Conservation (phyloP, 2,797 vertebrate genomes). For the Characodon lateralis region DNA sequence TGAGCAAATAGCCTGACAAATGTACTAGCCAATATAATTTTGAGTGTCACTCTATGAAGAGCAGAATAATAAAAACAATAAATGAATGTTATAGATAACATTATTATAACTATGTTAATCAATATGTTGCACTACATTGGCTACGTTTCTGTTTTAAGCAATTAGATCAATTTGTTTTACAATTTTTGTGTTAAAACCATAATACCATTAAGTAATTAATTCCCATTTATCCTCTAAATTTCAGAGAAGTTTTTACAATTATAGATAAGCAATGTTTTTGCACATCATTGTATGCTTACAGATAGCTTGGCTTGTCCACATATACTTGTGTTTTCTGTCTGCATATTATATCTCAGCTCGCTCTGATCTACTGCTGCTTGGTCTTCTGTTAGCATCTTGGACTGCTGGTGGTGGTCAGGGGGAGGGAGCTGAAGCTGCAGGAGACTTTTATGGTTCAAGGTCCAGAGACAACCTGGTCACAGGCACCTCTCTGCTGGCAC, state of each 20-base stretch:
- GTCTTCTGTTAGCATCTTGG: constrained; percentile 52
- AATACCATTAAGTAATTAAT: not conserved
- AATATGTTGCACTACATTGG: not conserved
- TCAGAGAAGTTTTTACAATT: not conserved
- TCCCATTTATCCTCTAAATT: not conserved
- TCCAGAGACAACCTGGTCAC: constrained; percentile 78
- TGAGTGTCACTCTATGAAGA: not conserved
- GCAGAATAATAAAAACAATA: not conserved
- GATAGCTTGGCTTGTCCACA: constrained; percentile 1
- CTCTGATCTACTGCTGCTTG: constrained; percentile 24
- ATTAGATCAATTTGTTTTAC: not conserved
- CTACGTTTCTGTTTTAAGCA: not conserved
- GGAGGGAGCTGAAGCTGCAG: constrained; percentile 66
- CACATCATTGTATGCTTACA: constrained; percentile 1
- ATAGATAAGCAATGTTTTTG: not conserved
- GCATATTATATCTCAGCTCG: constrained; percentile 8
- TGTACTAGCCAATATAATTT: too few relatives aligned
- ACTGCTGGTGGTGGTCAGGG: constrained; percentile 46
- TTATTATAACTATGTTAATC: not conserved
- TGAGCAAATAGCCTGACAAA: not conserved
- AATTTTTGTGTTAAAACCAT: not conserved
- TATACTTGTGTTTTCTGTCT: constrained; percentile 1
- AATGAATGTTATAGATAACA: not conserved
- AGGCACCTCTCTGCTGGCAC: constrained; percentile 74
- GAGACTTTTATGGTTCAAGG: constrained; percentile 72